Percentiles rank a stretch among this genome's conserved stretches.
phyloP scores from a whole-genome alignment of 1,140 invertebrate genomes.

The Brachionus angularis region DNA sequence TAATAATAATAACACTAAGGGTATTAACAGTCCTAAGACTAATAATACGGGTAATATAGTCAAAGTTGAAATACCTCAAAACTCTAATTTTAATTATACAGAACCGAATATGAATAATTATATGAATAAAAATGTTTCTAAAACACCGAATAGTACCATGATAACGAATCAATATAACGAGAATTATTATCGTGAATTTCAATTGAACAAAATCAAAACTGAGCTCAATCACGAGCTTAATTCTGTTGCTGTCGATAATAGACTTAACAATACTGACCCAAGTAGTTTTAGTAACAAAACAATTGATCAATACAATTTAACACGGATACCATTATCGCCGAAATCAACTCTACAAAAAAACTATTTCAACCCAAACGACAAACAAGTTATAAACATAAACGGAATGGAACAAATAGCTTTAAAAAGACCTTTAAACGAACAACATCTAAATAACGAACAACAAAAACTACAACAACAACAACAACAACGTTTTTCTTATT shows the following conservation, averaged over 20 bases:
- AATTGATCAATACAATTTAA: background rate
- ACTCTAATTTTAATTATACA: no score
- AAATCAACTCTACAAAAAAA: conserved; percentile 8
- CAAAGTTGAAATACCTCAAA: no score
- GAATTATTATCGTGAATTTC: background rate
- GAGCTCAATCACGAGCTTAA: background rate
- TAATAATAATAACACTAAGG: no score
- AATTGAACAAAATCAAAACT: background rate
- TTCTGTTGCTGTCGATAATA: no score
- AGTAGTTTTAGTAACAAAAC: background rate
- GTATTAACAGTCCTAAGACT: no score
- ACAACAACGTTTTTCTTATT: background rate
- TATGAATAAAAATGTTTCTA: no score
- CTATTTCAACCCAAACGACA: background rate
- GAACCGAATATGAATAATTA: no score
- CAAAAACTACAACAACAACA: no score
- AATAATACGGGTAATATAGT: no score
- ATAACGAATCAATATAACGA: no score
- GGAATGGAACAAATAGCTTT: background rate
- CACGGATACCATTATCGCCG: no score
- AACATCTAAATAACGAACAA: background rate
- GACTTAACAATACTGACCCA: background rate
- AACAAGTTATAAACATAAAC: background rate
- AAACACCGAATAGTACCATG: no score
- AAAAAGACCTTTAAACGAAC: background rate